phyloP scores from a whole-genome alignment of 2,888 invertebrate genomes.

The Cantharis nigra region DNA sequence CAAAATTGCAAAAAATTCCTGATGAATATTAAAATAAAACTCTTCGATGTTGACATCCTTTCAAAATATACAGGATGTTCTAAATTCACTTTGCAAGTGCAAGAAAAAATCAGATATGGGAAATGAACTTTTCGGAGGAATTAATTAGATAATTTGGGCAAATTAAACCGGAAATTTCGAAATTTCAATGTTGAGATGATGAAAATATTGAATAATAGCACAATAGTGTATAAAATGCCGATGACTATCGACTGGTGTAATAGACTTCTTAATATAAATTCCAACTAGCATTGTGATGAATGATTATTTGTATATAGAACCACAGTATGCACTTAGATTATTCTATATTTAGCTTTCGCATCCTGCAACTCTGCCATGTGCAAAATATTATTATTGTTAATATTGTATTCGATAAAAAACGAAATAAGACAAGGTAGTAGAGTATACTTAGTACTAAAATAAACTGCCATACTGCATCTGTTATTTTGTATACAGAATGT shows the following conservation, averaged over 20 bases:
- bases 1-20: not conserved
- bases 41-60: not conserved
- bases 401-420: not conserved
- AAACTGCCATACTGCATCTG: not conserved
- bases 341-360: constrained; percentile 21
- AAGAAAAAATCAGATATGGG: not conserved
- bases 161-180: not conserved
- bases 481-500: not conserved
- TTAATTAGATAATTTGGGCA: not conserved
- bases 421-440: not conserved
- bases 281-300: not conserved
- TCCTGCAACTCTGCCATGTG: constrained; percentile 18
- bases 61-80: not conserved
- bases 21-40: not conserved
- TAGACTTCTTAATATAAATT: not conserved
- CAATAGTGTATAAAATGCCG: not conserved
- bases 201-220: not conserved
- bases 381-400: not conserved
- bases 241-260: not conserved
- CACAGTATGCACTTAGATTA: not conserved
- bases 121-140: constrained; percentile 5
- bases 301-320: not conserved
- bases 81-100: not conserved
- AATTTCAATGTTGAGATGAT: not conserved
- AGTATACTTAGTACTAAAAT: not conserved